Percentiles rank a stretch among this genome's conserved stretches.
These are phyloP conservation scores for Lypha dubia DNA, from an alignment of 2,888 invertebrate species.

Conservation along the genomic window DNA sequence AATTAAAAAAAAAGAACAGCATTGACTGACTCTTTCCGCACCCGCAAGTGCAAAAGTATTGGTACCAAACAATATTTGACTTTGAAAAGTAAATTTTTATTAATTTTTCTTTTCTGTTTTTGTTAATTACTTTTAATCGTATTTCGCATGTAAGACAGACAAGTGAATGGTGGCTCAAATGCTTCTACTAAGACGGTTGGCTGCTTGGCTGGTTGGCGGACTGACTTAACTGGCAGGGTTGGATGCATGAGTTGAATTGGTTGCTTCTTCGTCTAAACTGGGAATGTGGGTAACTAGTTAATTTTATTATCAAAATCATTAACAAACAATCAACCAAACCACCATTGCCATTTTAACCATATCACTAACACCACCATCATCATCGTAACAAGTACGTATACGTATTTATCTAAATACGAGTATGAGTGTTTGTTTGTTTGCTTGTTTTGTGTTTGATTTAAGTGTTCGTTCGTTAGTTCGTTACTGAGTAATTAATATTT, in stretches of 20 bases:
- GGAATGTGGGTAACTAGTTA: conserved; percentile 72
- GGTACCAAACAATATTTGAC: conserved; percentile 49
- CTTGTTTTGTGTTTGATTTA: conserved; percentile 50
- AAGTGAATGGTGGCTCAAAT: conserved; percentile 64
- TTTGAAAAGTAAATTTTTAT: conserved; percentile 73
- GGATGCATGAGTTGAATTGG: conserved; percentile 4
- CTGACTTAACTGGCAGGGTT: conserved; percentile 10
- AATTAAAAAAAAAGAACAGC: conserved; percentile 4
- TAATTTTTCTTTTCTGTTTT: too few species aligned
- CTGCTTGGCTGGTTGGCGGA: conserved; percentile 40
- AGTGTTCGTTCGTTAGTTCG: conserved; percentile 64
- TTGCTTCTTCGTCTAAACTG: conserved; percentile 52
- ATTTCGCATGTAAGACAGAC: conserved; percentile 67
- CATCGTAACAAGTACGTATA: not conserved
- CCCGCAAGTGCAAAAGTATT: conserved; percentile 11
- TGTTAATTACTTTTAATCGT: conserved; percentile 77
- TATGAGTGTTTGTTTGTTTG: conserved; percentile 12
- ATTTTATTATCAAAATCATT: conserved; percentile 53
- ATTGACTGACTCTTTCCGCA: conserved; percentile 13
- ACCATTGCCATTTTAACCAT: conserved; percentile 11
- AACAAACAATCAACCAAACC: conserved; percentile 11
- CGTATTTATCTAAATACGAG: not conserved
- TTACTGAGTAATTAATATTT: conserved; percentile 80
- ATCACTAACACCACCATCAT: not conserved
- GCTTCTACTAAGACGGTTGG: conserved; percentile 55